Conservation (phyloP, 1,140 invertebrate species). For the Antheraea mylitta region DNA sequence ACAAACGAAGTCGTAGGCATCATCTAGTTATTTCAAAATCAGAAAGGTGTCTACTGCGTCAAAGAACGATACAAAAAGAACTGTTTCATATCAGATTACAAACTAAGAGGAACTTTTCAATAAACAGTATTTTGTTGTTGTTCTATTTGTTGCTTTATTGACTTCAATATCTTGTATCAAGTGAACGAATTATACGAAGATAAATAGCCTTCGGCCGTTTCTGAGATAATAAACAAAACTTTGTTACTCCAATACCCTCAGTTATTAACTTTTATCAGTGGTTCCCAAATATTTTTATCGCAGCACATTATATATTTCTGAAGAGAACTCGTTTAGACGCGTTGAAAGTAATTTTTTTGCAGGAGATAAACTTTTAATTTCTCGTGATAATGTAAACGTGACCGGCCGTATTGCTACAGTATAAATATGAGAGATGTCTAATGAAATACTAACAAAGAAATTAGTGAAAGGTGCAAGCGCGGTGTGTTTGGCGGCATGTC, state of each 20-base stretch:
- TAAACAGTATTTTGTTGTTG: neutral
- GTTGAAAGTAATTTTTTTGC: too few species aligned
- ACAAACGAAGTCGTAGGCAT: too few species aligned
- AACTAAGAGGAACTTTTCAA: neutral
- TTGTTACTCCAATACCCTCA: neutral
- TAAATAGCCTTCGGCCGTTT: neutral
- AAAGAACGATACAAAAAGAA: neutral
- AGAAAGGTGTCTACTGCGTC: neutral
- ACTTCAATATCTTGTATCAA: neutral
- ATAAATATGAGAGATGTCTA: too few species aligned
- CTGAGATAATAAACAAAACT: neutral
- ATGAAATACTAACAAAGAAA: too few species aligned
- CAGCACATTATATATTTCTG: too few species aligned
- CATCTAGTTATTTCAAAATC: too few species aligned
- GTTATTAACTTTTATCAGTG: neutral
- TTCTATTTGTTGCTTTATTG: neutral
- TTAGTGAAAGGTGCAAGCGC: too few species aligned
- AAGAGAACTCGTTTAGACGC: too few species aligned
- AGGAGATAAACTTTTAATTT: too few species aligned
- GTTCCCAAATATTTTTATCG: neutral
- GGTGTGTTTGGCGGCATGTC: too few species aligned
- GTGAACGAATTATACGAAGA: neutral
- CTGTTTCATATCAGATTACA: neutral
- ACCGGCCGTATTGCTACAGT: too few species aligned
- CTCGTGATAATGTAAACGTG: too few species aligned